Evolutionary conservation across 2,113 vertebrate species (phyloP).

Genomic region (Thamnophis sirtalis): DNA sequence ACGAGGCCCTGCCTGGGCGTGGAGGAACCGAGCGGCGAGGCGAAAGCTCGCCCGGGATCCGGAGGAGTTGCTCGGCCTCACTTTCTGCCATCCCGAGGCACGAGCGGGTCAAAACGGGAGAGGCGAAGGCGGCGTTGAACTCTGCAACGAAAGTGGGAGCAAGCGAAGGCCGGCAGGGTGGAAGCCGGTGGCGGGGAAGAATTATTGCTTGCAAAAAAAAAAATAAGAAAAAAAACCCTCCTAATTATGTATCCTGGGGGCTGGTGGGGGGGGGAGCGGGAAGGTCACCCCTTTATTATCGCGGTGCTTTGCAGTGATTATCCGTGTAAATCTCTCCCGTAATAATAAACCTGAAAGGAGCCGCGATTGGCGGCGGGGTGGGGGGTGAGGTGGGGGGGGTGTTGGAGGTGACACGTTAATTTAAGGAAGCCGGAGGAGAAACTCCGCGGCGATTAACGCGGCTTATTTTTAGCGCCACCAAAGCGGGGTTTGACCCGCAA

Average conservation of each 20-base stretch:
- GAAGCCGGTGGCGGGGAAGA: background rate
- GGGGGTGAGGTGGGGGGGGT: background rate
- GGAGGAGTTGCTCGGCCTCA: background rate
- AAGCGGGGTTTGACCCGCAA: background rate
- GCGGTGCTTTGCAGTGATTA: background rate
- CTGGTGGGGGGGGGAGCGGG: background rate
- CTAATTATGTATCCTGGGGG: background rate
- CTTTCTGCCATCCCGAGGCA: background rate
- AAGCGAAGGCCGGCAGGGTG: background rate
- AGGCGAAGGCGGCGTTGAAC: background rate
- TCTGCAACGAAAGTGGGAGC: background rate
- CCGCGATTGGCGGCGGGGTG: background rate
- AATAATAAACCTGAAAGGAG: background rate
- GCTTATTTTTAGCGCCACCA: background rate
- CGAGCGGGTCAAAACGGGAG: background rate
- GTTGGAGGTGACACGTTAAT: background rate
- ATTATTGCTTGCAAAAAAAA: background rate
- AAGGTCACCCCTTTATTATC: conserved; percentile 3
- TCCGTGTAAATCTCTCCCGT: background rate
- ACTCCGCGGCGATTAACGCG: background rate
- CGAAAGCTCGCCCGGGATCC: background rate
- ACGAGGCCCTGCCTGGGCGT: background rate
- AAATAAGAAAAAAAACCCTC: background rate
- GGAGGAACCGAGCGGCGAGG: background rate
- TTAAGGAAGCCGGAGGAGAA: background rate